phyloP scores from a whole-genome alignment of 2,797 vertebrate species.

The Channa striata region DNA sequence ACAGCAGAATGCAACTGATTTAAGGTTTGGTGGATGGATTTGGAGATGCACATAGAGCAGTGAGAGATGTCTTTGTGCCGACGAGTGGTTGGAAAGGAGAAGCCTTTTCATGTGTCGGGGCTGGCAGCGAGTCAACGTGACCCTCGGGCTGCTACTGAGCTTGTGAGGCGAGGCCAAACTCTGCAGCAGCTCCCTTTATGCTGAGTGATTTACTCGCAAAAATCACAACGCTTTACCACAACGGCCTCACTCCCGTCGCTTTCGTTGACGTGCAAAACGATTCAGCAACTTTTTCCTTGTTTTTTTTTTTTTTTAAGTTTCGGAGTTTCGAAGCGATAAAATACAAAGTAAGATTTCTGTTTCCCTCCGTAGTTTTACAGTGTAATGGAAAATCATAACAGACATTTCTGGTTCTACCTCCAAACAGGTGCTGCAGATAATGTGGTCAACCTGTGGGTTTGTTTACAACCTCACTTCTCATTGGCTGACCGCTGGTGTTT shows the following conservation, averaged over 20 bases:
- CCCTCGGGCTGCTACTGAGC: constrained; percentile 55
- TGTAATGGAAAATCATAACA: background rate
- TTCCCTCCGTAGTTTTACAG: background rate
- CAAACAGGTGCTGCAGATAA: constrained; percentile 13
- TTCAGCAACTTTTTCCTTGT: background rate
- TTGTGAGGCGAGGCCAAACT: constrained; percentile 66
- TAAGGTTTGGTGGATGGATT: constrained; percentile 31
- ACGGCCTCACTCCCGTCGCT: constrained; percentile 36
- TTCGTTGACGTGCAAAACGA: constrained; percentile 32
- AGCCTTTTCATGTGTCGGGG: constrained; percentile 67
- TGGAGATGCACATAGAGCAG: constrained; percentile 36
- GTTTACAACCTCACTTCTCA: background rate
- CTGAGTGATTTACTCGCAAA: constrained; percentile 63
- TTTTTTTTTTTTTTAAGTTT: constrained; percentile 5
- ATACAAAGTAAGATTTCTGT: background rate
- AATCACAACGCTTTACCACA: constrained; percentile 47
- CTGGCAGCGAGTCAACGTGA: constrained; percentile 61
- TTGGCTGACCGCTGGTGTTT: background rate
- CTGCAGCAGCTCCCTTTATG: constrained; percentile 56
- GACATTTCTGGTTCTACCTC: background rate
- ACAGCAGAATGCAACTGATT: constrained; percentile 35
- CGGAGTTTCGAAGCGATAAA: too few species aligned
- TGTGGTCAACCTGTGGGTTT: background rate
- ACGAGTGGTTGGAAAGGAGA: constrained; percentile 52
- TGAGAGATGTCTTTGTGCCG: constrained; percentile 57